Percentiles rank a stretch among this genome's conserved stretches.
Evolutionary conservation across 92 coral and sea anemone species (phyloP).

Genomic region (Phymanthus crucifer): DNA sequence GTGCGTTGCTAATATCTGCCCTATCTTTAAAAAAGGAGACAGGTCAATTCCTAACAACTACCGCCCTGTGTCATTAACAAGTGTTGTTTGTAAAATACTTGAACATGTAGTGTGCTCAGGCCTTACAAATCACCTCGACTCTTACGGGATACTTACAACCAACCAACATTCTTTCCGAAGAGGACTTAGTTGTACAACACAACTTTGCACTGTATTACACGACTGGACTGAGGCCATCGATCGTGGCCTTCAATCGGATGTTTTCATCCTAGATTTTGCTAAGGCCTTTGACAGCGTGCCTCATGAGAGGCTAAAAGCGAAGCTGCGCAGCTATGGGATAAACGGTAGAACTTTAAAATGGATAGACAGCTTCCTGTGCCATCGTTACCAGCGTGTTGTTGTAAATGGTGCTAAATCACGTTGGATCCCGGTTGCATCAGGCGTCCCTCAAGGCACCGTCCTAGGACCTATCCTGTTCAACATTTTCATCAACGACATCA

Average conservation of each 20-base stretch:
- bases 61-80: slow-evolving; percentile 38
- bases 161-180: slow-evolving; percentile 34
- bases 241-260: slow-evolving; percentile 21
- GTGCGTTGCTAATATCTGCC: slow-evolving; percentile 38
- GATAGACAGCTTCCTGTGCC: slow-evolving; percentile 29
- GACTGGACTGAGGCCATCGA: slow-evolving; percentile 24
- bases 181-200: slow-evolving; percentile 18
- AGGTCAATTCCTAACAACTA: slow-evolving; percentile 31
- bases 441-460: slow-evolving; percentile 36
- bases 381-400: slow-evolving; percentile 17
- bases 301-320: slow-evolving; percentile 22
- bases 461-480: too few species aligned
- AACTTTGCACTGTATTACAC: slow-evolving; percentile 26
- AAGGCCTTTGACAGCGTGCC: slow-evolving; percentile 19
- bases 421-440: slow-evolving; percentile 25
- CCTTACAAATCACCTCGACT: slow-evolving; percentile 25
- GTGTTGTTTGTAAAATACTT: slow-evolving; percentile 35
- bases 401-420: slow-evolving; percentile 30
- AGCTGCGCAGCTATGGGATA: slow-evolving; percentile 27
- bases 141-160: slow-evolving; percentile 21
- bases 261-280: slow-evolving; percentile 26
- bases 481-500: slow-evolving; percentile 31
- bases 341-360: slow-evolving; percentile 6
- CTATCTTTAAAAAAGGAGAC: slow-evolving; percentile 32
- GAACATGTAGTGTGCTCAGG: slow-evolving; percentile 38